Evolutionary conservation across 2,888 invertebrate species (phyloP).

Genomic region (Scaptomyza flava): DNA sequence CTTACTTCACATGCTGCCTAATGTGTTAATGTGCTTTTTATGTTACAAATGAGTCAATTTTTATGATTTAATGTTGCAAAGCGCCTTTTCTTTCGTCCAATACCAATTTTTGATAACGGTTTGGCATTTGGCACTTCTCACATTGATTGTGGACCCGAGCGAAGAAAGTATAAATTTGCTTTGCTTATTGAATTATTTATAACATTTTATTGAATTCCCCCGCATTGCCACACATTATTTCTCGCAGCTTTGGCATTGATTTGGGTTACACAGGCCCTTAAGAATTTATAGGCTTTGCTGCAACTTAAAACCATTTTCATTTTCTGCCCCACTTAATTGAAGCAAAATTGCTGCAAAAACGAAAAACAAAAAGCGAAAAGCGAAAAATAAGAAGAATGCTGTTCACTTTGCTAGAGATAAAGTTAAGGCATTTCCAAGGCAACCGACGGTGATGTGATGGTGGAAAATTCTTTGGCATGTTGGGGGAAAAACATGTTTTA

Average conservation of each 20-base stretch:
- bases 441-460: neutral
- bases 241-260: constrained; percentile 61
- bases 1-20: constrained; percentile 51
- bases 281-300: constrained; percentile 32
- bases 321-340: constrained; percentile 54
- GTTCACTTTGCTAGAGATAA: constrained; percentile 9
- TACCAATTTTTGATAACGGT: constrained; percentile 71
- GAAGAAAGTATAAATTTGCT: constrained; percentile 55
- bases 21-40: constrained; percentile 83
- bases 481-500: constrained; percentile 66
- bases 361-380: constrained; percentile 10
- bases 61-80: constrained; percentile 80
- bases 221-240: constrained; percentile 58
- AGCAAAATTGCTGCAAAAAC: constrained; percentile 46
- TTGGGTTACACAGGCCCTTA: constrained; percentile 43
- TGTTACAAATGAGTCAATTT: constrained; percentile 83
- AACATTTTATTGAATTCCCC: constrained; percentile 71
- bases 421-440: constrained; percentile 14
- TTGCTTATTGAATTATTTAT: constrained; percentile 75
- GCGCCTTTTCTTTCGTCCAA: constrained; percentile 40
- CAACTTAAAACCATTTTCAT: constrained; percentile 36
- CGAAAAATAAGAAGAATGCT: constrained; percentile 1
- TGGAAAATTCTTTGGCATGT: constrained; percentile 12
- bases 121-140: constrained; percentile 62
- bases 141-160: constrained; percentile 56